Evolutionary conservation across 2,113 vertebrate species (phyloP).

Genomic region (Notarius lentiginosus): DNA sequence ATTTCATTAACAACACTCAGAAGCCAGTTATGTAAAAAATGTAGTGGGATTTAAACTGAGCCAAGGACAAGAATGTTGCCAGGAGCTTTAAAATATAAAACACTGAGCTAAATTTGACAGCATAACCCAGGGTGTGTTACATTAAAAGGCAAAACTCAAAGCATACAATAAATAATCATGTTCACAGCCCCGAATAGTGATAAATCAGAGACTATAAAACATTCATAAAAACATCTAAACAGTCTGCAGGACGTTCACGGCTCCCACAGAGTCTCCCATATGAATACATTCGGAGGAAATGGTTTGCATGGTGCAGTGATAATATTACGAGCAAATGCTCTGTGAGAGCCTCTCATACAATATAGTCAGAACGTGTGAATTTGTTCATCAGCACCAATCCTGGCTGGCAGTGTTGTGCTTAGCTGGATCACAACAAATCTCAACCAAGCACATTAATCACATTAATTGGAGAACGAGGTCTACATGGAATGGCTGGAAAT

Average conservation of each 20-base stretch:
- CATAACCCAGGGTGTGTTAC: conserved; percentile 6
- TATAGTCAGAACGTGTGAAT: conserved; percentile 21
- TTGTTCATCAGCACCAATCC: conserved; percentile 28
- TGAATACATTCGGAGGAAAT: conserved; percentile 35
- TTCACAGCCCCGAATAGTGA: conserved; percentile 30
- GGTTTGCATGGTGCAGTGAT: conserved; percentile 32
- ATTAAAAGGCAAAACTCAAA: conserved; percentile 29
- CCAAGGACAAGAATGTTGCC: not conserved
- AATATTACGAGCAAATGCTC: conserved; percentile 29
- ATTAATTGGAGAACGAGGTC: conserved; percentile 39
- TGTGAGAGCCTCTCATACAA: conserved; percentile 7
- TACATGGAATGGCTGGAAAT: conserved; percentile 50
- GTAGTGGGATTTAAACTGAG: conserved; percentile 15
- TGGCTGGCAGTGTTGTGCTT: not conserved
- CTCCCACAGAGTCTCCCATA: conserved; percentile 3
- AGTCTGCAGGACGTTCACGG: conserved; percentile 39
- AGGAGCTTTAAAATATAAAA: conserved; percentile 41
- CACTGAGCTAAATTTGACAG: conserved; percentile 36
- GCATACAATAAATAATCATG: conserved; percentile 48
- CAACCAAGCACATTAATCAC: conserved; percentile 44
- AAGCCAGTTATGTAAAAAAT: conserved; percentile 31
- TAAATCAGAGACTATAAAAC: conserved; percentile 49
- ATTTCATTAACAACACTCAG: conserved; percentile 22
- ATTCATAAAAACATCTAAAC: conserved; percentile 53
- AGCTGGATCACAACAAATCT: conserved; percentile 30